Conservation (phyloP, 1,140 invertebrate genomes). For the Acromyrmex charruanus region DNA sequence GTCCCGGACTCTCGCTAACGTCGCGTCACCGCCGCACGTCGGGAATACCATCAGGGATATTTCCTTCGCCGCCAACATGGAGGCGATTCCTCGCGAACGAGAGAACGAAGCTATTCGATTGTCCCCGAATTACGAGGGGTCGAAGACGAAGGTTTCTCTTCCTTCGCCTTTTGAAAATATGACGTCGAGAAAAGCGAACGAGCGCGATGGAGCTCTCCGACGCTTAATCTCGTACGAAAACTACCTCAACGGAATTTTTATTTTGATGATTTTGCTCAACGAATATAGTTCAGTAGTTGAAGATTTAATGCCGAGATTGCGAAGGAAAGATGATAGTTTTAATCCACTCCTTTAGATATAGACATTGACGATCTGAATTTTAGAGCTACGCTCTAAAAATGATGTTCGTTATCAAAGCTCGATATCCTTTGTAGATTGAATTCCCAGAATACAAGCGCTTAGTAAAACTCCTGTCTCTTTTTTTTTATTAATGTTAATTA, state of each 20-base stretch:
- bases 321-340: neutral
- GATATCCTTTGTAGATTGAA: neutral
- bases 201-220: neutral
- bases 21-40: neutral
- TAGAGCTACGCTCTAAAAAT: neutral
- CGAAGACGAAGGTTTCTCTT: neutral
- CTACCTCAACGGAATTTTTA: slow-evolving; percentile 6
- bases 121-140: neutral
- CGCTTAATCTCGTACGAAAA: neutral
- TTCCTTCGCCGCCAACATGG: slow-evolving; percentile 10
- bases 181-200: neutral
- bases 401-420: neutral
- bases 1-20: slow-evolving; percentile 25
- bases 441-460: neutral
- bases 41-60: neutral
- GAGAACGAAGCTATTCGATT: neutral
- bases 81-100: neutral
- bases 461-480: neutral
- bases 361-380: neutral
- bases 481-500: neutral
- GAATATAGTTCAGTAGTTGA: neutral
- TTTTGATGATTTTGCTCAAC: neutral
- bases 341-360: neutral
- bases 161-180: neutral
- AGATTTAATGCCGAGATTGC: neutral